A percentile compares a stretch with the other conserved stretches of the same genome.
Evolutionary conservation across 2,888 invertebrate genomes (phyloP).

Genomic region (Dorcus hopei): DNA sequence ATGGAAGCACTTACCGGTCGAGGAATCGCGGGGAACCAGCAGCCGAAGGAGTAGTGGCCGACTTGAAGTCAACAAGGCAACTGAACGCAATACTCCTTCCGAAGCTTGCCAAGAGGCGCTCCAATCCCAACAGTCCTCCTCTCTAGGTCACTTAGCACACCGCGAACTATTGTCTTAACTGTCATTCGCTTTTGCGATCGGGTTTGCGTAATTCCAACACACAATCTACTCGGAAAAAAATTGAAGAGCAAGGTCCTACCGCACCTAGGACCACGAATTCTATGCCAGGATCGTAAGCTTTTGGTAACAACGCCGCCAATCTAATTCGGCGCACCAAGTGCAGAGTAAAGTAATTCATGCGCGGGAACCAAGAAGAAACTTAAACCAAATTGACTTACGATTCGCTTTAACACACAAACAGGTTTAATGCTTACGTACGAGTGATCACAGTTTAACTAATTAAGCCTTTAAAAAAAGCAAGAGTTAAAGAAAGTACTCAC

Average conservation of each 20-base stretch:
- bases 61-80: constrained; percentile 42
- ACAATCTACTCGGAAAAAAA: constrained; percentile 12
- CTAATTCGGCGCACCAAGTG: too few species aligned
- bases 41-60: constrained; percentile 39
- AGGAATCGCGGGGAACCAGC: constrained; percentile 31
- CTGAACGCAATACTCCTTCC: constrained; percentile 41
- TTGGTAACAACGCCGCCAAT: too few species aligned
- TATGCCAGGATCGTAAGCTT: too few species aligned
- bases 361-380: too few species aligned
- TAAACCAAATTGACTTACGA: too few species aligned
- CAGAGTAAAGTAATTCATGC: too few species aligned
- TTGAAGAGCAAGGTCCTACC: constrained; percentile 30
- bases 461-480: too few species aligned
- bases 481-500: too few species aligned
- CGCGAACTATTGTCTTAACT: constrained; percentile 34
- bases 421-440: too few species aligned
- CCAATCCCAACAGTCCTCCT: constrained; percentile 39
- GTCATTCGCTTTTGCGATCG: background rate
- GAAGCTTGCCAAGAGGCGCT: constrained; percentile 37
- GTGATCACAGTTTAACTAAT: too few species aligned
- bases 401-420: too few species aligned
- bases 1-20: constrained; percentile 26
- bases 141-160: constrained; percentile 43
- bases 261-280: constrained; percentile 9
- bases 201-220: constrained; percentile 5